These are phyloP conservation scores for Vidua macroura DNA, from an alignment of 2,113 vertebrate genomes.

Conservation along the genomic window DNA sequence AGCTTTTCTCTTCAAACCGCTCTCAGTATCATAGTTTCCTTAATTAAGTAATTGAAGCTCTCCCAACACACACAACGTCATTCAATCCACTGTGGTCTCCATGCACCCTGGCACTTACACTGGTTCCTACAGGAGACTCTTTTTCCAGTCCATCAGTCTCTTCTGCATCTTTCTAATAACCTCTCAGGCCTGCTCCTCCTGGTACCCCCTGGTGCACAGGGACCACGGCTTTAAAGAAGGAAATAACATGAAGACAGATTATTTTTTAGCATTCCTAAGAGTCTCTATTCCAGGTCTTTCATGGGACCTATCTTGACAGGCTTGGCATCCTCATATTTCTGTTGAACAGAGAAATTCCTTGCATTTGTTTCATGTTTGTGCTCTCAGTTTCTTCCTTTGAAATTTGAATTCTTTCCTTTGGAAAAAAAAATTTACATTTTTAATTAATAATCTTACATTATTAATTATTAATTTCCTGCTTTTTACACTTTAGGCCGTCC, in stretches of 20 bases:
- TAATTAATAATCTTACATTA: background rate
- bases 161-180: constrained; percentile 12
- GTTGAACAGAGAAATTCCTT: background rate
- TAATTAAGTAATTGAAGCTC: constrained; percentile 70
- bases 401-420: background rate
- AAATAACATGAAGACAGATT: background rate
- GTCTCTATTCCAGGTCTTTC: background rate
- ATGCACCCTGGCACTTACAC: background rate
- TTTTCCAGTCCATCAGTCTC: constrained; percentile 28
- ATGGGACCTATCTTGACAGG: background rate
- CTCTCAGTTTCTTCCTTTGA: background rate
- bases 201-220: background rate
- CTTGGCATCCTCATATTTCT: background rate
- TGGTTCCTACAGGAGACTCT: background rate
- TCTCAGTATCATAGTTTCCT: constrained; percentile 44
- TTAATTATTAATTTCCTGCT: background rate
- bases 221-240: background rate
- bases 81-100: constrained; percentile 38
- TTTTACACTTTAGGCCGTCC: background rate
- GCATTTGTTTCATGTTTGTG: background rate
- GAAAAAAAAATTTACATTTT: background rate
- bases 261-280: background rate
- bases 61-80: constrained; percentile 49
- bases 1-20: constrained; percentile 50
- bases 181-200: constrained; percentile 14